Evolutionary conservation across 2,113 vertebrate genomes (phyloP), one percentile per base, ranked within the genome.

Genomic region (Mustela lutreola): DNA sequence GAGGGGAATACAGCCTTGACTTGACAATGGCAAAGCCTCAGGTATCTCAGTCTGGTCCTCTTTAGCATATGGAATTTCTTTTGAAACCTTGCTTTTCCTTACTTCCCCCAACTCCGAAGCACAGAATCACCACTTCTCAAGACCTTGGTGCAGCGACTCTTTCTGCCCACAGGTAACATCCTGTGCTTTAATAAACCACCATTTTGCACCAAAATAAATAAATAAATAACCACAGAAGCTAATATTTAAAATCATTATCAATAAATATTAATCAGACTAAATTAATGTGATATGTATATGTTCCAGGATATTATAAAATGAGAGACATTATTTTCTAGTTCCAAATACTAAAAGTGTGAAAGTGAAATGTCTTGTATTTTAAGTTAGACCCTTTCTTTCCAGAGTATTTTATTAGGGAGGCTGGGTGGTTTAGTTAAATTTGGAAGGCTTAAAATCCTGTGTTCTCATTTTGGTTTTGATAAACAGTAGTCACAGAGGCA

Each of bases 201-300:
- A 65, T 31, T 65, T 31, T 31, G 63, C 28, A 15, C 63, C 63
- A 65, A 65, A 65, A 65, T 31, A 65, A 45, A 45, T 45, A 45
- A 65, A 65, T 45, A 45, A 65, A 65, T 6, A 83, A 28, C 10
- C 19, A 83, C 16, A 78, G 7, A 92, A 87, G 80, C 7, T 50
- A 28, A n/a, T 19, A 63, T 89, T 39, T 70, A 65, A 92, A 42
- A 85, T 70, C 71, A 81, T 84, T 90, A 42, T 15, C 12, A 96
- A 63, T 76, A 92, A 58, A 22, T 71, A 90, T n/a, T 65, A 94
- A 36, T 85, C 16, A 83, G 33, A 33, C 19, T n/a, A 93, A 91
- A 31, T 7, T 80, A 16, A 80, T 67, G 56, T n/a, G 24, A 76
- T 70, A 88, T 53, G 19, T 26, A 28, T 4, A 73, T 42, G 15